These are phyloP conservation scores for Chionoecetes opilio DNA, from an alignment of 1,140 invertebrate species.

Conservation along the genomic window DNA sequence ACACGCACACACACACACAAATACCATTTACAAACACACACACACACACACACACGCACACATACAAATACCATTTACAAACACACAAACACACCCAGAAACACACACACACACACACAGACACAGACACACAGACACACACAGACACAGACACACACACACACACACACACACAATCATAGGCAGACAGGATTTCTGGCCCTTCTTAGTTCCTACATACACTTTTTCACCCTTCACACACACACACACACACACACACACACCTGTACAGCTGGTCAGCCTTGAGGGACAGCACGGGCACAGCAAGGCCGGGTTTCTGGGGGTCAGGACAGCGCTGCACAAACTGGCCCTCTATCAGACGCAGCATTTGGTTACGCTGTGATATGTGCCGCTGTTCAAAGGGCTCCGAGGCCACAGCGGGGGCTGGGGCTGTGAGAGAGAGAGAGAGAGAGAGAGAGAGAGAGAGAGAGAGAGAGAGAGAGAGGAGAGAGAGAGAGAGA, in stretches of 20 bases:
- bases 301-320: conserved; percentile 39
- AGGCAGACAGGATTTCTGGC: not conserved
- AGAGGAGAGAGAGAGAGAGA: too few relatives aligned
- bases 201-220: too few relatives aligned
- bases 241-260: not conserved
- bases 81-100: too few relatives aligned
- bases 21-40: too few relatives aligned
- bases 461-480: too few relatives aligned
- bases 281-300: conserved; percentile 63
- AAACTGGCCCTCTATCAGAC: conserved; percentile 85
- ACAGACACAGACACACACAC: too few relatives aligned
- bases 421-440: not conserved
- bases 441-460: not conserved
- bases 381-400: conserved; percentile 77
- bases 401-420: not conserved
- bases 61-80: too few relatives aligned
- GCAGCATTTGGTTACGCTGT: conserved; percentile 84
- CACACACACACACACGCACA: too few relatives aligned
- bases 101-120: too few relatives aligned
- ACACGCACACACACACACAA: too few relatives aligned
- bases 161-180: too few relatives aligned
- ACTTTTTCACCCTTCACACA: not conserved
- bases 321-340: conserved; percentile 83
- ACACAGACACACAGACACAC: too few relatives aligned
- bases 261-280: conserved; percentile 63